These are phyloP conservation scores for Dinoponera quadriceps DNA, from an alignment of 1,140 invertebrate species.

Conservation along the genomic window DNA sequence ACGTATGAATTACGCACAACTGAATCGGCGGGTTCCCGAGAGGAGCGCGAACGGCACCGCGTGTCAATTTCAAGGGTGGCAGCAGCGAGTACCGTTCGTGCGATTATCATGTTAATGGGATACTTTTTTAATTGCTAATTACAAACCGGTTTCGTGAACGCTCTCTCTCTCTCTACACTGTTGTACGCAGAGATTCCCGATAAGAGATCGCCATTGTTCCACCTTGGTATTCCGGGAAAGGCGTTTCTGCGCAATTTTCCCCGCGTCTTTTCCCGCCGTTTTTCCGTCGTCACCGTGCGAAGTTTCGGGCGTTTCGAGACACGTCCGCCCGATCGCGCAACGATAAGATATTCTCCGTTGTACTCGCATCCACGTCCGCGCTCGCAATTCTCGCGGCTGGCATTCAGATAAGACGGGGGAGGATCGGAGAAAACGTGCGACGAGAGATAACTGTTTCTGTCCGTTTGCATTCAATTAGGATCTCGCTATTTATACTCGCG, in stretches of 20 bases:
- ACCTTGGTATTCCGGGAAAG: not conserved
- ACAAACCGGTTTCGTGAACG: constrained; percentile 18
- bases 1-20: too few species aligned
- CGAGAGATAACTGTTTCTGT: constrained; percentile 12
- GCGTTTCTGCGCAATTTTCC: constrained; percentile 6
- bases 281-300: constrained; percentile 35
- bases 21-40: not conserved
- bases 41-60: not conserved
- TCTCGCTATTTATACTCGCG: constrained; percentile 44
- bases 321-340: constrained; percentile 32
- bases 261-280: constrained; percentile 13
- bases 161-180: constrained; percentile 18
- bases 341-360: constrained; percentile 25
- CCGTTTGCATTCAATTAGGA: constrained; percentile 52
- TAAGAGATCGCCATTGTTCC: too few species aligned
- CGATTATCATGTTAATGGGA: constrained; percentile 29
- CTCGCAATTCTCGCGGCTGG: not conserved
- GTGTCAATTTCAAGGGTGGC: constrained; percentile 38
- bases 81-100: not conserved
- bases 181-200: too few species aligned
- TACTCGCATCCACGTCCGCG: not conserved
- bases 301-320: not conserved
- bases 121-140: constrained; percentile 70
- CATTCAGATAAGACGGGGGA: constrained; percentile 14
- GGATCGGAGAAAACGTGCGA: constrained; percentile 33